phyloP scores from a whole-genome alignment of 1,140 invertebrate genomes.

The Brachionus paranguensis region DNA sequence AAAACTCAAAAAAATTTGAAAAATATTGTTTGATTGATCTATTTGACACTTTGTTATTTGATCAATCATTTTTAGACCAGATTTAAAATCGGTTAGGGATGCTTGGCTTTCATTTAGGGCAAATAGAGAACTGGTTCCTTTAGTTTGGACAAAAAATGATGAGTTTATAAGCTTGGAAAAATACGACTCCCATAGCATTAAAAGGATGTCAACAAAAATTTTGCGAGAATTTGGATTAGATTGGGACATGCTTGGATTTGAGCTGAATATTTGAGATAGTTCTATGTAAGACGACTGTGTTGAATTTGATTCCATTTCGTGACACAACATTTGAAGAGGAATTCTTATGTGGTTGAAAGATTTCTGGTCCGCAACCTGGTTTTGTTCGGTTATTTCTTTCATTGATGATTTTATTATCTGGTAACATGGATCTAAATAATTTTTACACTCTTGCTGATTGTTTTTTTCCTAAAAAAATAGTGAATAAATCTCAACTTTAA shows the following conservation, averaged over 20 bases:
- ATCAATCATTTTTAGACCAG: not conserved
- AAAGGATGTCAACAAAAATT: not conserved
- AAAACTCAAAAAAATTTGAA: conserved; percentile 22
- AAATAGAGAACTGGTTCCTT: not conserved
- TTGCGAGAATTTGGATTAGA: not conserved
- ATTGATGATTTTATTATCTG: not conserved
- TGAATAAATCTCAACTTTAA: not conserved
- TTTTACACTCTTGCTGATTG: not conserved
- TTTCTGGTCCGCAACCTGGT: not conserved
- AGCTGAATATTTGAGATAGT: not conserved
- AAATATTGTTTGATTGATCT: not conserved
- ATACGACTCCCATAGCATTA: conserved; percentile 26
- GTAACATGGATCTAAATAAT: conserved; percentile 1
- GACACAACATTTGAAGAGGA: not conserved
- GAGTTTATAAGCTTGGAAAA: conserved; percentile 12
- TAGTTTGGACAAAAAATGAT: not conserved
- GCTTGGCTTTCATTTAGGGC: not conserved
- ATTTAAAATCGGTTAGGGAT: not conserved
- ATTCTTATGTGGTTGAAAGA: not conserved
- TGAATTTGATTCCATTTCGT: not conserved
- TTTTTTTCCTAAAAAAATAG: not conserved
- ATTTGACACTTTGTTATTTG: not conserved
- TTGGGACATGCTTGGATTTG: not conserved
- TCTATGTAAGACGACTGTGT: not conserved
- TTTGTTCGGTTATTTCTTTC: conserved; percentile 11